These are phyloP conservation scores for Ethmia dodecea DNA, from an alignment of 2,888 invertebrate species.

Conservation along the genomic window DNA sequence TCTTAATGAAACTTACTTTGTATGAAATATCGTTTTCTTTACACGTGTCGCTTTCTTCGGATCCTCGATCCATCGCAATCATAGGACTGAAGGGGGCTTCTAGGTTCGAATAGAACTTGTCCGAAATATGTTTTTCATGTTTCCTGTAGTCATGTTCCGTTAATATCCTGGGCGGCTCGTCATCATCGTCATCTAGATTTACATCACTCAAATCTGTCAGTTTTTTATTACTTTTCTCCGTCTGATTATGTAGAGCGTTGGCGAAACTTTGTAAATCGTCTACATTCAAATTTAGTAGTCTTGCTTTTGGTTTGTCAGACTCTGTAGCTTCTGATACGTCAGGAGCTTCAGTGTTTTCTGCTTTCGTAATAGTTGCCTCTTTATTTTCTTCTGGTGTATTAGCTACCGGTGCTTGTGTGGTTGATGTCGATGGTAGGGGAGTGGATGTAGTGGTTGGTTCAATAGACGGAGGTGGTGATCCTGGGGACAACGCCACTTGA, in stretches of 20 bases:
- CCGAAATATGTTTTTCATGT: constrained; percentile 41
- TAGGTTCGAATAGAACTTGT: constrained; percentile 59
- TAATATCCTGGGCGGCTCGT: constrained; percentile 36
- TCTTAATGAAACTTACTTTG: constrained; percentile 3
- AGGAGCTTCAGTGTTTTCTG: constrained; percentile 23
- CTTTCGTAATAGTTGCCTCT: constrained; percentile 24
- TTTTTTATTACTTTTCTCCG: constrained; percentile 41
- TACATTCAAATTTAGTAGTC: constrained; percentile 58
- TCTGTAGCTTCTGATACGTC: constrained; percentile 28
- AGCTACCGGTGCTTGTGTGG: constrained; percentile 18
- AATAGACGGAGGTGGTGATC: constrained; percentile 6
- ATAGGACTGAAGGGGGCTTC: constrained; percentile 58
- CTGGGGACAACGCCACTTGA: constrained; percentile 9
- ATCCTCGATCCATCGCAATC: constrained; percentile 36
- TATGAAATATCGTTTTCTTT: constrained; percentile 65
- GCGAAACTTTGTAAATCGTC: constrained; percentile 66
- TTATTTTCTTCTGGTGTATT: constrained; percentile 21
- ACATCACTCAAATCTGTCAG: constrained; percentile 86
- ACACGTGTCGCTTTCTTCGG: constrained; percentile 28
- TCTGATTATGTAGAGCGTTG: constrained; percentile 58
- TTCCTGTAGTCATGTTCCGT: constrained; percentile 29
- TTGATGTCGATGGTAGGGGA: constrained; percentile 15
- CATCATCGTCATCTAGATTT: constrained; percentile 82
- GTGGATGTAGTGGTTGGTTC: constrained; percentile 1
- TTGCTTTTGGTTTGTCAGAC: constrained; percentile 40